A percentile compares a stretch with the other conserved stretches of the same genome.
Evolutionary conservation across 92 coral and sea anemone genomes (phyloP).

Genomic region (Epizoanthus ramosus): DNA sequence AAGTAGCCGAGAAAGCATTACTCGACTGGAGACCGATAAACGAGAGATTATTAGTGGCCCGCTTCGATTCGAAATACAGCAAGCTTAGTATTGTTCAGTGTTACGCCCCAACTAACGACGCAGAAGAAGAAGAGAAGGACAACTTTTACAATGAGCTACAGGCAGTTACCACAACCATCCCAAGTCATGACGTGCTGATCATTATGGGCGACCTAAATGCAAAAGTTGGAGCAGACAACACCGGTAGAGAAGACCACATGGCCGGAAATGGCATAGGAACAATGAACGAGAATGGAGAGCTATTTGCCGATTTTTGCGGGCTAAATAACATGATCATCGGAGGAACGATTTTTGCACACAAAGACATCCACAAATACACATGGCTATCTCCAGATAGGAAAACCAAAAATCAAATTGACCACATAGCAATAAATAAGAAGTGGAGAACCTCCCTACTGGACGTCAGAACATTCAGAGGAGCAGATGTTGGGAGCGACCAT

Average conservation of each 20-base stretch:
- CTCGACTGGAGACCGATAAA: conserved; percentile 12
- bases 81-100: too few relatives aligned
- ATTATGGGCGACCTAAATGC: conserved; percentile 19
- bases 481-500: too few relatives aligned
- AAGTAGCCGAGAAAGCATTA: conserved; percentile 2
- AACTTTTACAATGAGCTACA: conserved; percentile 36
- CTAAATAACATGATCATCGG: conserved; percentile 43
- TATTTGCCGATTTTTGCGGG: conserved; percentile 55
- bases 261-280: conserved; percentile 20
- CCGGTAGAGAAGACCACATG: conserved; percentile 40
- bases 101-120: too few relatives aligned
- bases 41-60: neutral
- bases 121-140: too few relatives aligned
- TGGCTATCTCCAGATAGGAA: conserved; percentile 27
- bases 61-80: conserved; percentile 15
- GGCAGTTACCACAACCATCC: conserved; percentile 7
- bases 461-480: too few relatives aligned
- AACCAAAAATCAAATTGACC: too few relatives aligned
- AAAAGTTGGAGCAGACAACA: too few relatives aligned
- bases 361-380: conserved; percentile 21
- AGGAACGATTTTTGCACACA: conserved; percentile 20
- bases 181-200: conserved; percentile 36
- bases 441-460: conserved; percentile 40
- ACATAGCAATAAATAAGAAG: conserved; percentile 42
- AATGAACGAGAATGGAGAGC: conserved; percentile 40